A percentile compares a stretch with the other conserved stretches of the same genome.
These are phyloP conservation scores for Limnephilus auricula DNA, from an alignment of 2,888 invertebrate genomes.

Conservation along the genomic window DNA sequence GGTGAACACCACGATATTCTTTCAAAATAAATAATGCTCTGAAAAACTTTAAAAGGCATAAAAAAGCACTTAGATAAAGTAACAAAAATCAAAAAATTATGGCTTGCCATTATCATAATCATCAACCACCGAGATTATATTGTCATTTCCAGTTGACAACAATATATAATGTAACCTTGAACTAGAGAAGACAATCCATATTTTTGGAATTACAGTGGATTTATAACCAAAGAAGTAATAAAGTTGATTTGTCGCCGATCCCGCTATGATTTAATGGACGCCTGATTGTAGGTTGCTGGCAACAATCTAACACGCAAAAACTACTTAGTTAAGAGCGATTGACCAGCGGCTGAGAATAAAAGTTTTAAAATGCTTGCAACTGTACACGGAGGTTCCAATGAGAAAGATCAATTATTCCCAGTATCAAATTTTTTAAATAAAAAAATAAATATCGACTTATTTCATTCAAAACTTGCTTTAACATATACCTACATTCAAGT, in stretches of 20 bases:
- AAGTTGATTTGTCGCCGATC: not conserved
- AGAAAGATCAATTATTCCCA: too few relatives aligned
- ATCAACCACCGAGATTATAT: not conserved
- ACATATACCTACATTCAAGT: too few relatives aligned
- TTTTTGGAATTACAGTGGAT: not conserved
- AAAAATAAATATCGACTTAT: too few relatives aligned
- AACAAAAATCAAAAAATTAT: not conserved
- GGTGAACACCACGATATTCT: too few relatives aligned
- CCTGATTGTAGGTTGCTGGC: not conserved
- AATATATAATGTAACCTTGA: not conserved
- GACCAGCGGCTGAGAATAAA: too few relatives aligned
- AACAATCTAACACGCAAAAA: not conserved
- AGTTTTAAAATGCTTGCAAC: too few relatives aligned
- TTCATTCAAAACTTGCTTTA: too few relatives aligned
- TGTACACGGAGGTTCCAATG: too few relatives aligned
- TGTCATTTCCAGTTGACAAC: not conserved
- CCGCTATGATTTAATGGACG: not conserved
- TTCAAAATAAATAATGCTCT: too few relatives aligned
- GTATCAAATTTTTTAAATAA: too few relatives aligned
- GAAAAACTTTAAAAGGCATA: too few relatives aligned
- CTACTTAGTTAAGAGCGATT: not conserved
- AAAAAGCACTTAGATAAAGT: too few relatives aligned
- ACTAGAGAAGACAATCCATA: not conserved
- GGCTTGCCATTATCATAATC: not conserved
- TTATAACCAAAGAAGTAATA: not conserved